Evolutionary conservation across 1,140 invertebrate genomes (phyloP), one percentile per base, ranked within the genome.

Genomic region (Macrotrachela quadricornifera): DNA sequence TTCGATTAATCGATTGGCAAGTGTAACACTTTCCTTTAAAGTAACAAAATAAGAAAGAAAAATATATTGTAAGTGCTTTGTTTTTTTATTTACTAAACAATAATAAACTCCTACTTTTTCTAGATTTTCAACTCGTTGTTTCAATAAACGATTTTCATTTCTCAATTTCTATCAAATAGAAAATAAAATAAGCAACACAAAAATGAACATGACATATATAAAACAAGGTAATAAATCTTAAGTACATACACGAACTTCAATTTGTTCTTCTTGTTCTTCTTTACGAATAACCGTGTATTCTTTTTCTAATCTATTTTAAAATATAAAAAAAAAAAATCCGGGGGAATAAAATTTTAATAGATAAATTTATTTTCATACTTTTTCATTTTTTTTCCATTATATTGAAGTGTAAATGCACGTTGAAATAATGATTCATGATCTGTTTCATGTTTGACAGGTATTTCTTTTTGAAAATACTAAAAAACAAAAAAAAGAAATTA

Each of bases 231-330:
- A 44, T n/a, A 17, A 39, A 42, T n/a, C 39, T 40, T 42, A 15
- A 16, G 1, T 56, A 56, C 58, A 77, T 73, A 84, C 82, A 70
- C 80, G 76, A 36, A 92, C 69, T 66, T 97, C 90, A 10, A 90
- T 82, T 76, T 91, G 86, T 71, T 97, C 91, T 65, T 95, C 90
- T 67, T 95, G 88, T 67, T 97, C 92, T 69, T 95, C 96, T 52
- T 83, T 87, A 68, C 92, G 91, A 61, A 95, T 80, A 2, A 87
- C 81, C n/a, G 83, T 83, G 67, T 95, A 97, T 66, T 97, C 90
- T 69, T 96, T 96, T 70, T 96, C 90, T 52, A 95, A 71, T 61
- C 72, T 74, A 58, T n/a, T n/a, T n/a, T n/a, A 41, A 11, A 41
- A 13, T 50, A 39, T 1, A 14, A 39, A 16, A 36, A 45, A 45